Base-by-base conservation (phyloP, 1,140 invertebrate genomes). In the Drosophila fuyamai region DNA sequence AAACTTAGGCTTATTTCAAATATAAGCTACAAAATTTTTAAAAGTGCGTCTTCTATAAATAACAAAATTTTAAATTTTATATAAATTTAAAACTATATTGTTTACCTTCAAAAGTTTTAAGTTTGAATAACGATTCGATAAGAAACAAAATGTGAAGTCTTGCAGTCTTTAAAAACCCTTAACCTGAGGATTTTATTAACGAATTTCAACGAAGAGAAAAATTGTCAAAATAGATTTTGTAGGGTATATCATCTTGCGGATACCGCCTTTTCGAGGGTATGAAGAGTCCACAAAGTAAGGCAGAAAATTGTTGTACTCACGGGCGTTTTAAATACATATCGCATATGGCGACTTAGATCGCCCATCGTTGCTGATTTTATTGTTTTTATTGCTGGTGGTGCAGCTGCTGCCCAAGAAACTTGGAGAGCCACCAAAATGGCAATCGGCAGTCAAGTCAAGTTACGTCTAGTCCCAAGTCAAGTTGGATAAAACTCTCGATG, bases 391-490 rank as follows among this genome's bases (percentile, higher is more conserved):
- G 43, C 10, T 40, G 43, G 29, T 29, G 46, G 56, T 46, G 51
- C 18, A 70, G 53, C 47, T 29, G 68, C 60, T 50, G 53, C 32
- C 35, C 63, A 18, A 67, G 60, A 50, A 63, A 55, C 48, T 29
- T 36, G 27, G 23, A 70, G 50, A 70, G 60, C 16, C 41, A 70
- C 67, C 43, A 83, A 86, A 86, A 86, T 86, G 78, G 58, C 58
- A 76, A 80, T 82, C 76, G 72, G 58, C 48, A 61, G 48, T 75
- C 72, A 75, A 75, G 72, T 74, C 71, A 56, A 71, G 67, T 71
- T 32, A 57, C 63, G 44, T 63, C 68, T 27, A 61, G 29, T 41
- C 58, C 58, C 60, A 56, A 63, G 59, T 50, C 36, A 57, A 70
- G 48, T 61, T 51, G 36, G 14, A 12, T 16, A 29, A 29, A 23